Evolutionary conservation across 2,888 invertebrate genomes (phyloP), one percentile per base, ranked within the genome.

Genomic region (Cartodere bifasciata): DNA sequence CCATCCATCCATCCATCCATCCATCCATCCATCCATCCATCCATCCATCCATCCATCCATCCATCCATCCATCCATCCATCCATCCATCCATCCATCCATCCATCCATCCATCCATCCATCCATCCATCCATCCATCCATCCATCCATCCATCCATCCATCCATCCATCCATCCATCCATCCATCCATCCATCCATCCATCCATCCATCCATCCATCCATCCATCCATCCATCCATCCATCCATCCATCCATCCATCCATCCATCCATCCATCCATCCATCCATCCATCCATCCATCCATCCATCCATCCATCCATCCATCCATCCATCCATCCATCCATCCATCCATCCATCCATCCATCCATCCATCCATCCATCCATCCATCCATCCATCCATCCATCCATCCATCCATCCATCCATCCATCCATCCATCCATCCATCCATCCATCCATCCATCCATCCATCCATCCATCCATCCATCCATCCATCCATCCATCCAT

Each of bases 241-340:
- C 20, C 20, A 6, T 20, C 20, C 20, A 7, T 20, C 20, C 20
- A 6, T 20, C 20, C 20, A 7, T 20, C 20, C 20, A 6, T 20
- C 20, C 20, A 7, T 20, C 20, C 20, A 6, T 20, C 20, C 20
- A 7, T 20, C 20, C 20, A 6, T 20, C 20, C 20, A 7, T 20
- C 20, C 20, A 6, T 20, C 20, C 20, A 7, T 20, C 20, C 20
- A 6, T 20, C 20, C 20, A n/a, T n/a, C n/a, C n/a, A n/a, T n/a
- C 20, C 20, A n/a, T 20, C 20, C 20, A n/a, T 20, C 20, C 20
- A n/a, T 20, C 20, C 20, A n/a, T 20, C 20, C 20, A n/a, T 20
- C 20, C 20, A 7, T 20, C 20, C 20, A n/a, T 20, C 20, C 20
- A 6, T 20, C 20, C 20, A 20, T 20, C 20, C 20, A 20, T 20